Conservation (phyloP, 92 coral and sea anemone species). For the Epizoanthus illoricatus region DNA sequence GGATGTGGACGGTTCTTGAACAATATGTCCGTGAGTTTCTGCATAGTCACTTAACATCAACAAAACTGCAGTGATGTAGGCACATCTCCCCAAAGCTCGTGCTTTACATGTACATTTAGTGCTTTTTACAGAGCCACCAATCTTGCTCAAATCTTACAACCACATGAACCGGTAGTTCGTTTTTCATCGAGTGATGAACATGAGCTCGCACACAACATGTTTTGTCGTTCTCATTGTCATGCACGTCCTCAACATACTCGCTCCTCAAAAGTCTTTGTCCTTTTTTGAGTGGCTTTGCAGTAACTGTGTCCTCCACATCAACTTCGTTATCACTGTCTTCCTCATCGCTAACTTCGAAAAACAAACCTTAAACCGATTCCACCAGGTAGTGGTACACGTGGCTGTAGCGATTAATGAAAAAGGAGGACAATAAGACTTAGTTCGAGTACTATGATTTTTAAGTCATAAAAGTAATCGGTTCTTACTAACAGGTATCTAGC, state of each 20-base stretch:
- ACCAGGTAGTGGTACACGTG: slow-evolving; percentile 2
- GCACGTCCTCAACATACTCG: background rate
- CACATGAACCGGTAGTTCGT: background rate
- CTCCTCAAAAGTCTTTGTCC: background rate
- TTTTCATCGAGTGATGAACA: background rate
- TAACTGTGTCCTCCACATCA: background rate
- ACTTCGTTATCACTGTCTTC: background rate
- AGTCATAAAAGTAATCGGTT: too few species aligned
- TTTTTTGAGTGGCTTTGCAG: background rate
- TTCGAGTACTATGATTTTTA: too few species aligned
- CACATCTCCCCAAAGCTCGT: slow-evolving; percentile 23
- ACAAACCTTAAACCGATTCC: background rate
- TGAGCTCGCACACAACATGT: too few species aligned
- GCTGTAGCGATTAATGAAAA: too few species aligned
- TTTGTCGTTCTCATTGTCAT: background rate
- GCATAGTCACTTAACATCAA: slow-evolving; percentile 10
- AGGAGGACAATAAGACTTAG: too few species aligned
- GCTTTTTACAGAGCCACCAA: background rate
- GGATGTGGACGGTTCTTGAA: slow-evolving; percentile 10
- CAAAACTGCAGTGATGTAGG: slow-evolving; percentile 18
- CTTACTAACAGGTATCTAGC: too few species aligned
- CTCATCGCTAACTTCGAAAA: background rate
- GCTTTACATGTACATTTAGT: slow-evolving; percentile 11
- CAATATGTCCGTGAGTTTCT: background rate
- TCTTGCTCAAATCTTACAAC: background rate